Conservation (phyloP, 2,113 vertebrate genomes). For the Sitta europaea region DNA sequence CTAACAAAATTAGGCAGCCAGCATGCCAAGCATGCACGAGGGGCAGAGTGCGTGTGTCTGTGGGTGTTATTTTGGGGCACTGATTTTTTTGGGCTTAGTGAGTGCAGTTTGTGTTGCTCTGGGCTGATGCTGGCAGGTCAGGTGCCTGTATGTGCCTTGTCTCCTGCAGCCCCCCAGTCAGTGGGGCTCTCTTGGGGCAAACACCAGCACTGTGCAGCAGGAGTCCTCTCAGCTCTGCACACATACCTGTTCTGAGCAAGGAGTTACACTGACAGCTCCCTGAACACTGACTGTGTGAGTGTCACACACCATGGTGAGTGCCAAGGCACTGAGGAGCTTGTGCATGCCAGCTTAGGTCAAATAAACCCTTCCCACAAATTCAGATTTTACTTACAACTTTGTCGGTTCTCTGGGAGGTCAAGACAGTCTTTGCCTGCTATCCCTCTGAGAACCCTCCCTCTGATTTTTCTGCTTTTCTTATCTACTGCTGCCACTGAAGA, state of each 20-base stretch:
- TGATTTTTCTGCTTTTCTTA: not conserved
- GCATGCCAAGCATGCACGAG: not conserved
- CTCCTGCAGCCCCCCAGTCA: not conserved
- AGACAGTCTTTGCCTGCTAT: not conserved
- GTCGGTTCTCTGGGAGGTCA: not conserved
- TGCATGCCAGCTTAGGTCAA: not conserved
- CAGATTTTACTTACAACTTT: not conserved
- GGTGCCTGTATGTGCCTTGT: rapidly evolving
- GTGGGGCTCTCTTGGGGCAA: too few relatives aligned
- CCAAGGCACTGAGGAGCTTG: not conserved
- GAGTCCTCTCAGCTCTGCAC: not conserved
- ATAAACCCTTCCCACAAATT: not conserved
- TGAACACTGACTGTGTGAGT: rapidly evolving
- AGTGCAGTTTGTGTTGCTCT: not conserved
- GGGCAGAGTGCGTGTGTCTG: not conserved
- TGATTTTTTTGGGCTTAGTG: not conserved
- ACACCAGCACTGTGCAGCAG: rapidly evolving
- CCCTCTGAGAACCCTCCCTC: not conserved
- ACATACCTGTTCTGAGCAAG: rapidly evolving
- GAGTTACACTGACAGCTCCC: not conserved
- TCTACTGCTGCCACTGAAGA: not conserved
- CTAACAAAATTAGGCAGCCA: not conserved
- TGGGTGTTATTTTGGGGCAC: not conserved
- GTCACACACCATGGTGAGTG: not conserved
- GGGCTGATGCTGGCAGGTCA: not conserved